Percentiles rank a stretch among this genome's conserved stretches.
phyloP scores from a whole-genome alignment of 2,888 invertebrate species.

The Thyatira batis region DNA sequence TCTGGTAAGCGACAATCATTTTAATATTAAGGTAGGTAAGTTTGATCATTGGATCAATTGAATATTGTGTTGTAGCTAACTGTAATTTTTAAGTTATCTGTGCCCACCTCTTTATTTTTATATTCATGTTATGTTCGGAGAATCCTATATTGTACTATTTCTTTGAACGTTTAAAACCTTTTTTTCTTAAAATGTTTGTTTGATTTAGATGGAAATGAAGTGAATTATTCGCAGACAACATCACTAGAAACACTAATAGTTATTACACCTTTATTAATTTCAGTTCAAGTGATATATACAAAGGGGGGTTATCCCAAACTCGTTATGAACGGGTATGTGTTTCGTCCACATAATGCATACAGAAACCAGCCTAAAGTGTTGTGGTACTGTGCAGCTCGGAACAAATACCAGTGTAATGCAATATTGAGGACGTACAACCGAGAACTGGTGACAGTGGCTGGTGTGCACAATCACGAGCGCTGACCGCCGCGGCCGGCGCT shows the following conservation, averaged over 20 bases:
- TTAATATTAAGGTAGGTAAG: too few relatives aligned
- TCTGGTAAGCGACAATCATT: neutral
- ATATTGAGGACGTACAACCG: constrained; percentile 60
- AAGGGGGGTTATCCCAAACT: constrained; percentile 70
- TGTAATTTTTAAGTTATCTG: too few relatives aligned
- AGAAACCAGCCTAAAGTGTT: constrained; percentile 66
- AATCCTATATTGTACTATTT: neutral
- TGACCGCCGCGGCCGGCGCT: neutral
- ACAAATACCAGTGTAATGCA: constrained; percentile 61
- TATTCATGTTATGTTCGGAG: too few relatives aligned
- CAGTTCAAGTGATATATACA: constrained; percentile 64
- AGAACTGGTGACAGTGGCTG: constrained; percentile 58
- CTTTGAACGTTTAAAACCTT: neutral
- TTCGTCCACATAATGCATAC: constrained; percentile 73
- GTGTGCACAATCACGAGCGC: constrained; percentile 58
- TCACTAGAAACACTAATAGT: neutral
- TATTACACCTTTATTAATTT: constrained; percentile 26
- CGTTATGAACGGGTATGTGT: constrained; percentile 61
- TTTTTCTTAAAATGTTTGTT: neutral
- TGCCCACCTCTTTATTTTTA: neutral
- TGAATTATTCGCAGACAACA: neutral
- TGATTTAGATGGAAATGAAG: neutral
- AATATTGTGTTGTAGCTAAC: neutral
- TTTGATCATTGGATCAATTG: neutral
- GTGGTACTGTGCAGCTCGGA: constrained; percentile 72